These are phyloP conservation scores for Oceanites oceanicus DNA, from an alignment of 2,113 vertebrate genomes.

Conservation along the genomic window DNA sequence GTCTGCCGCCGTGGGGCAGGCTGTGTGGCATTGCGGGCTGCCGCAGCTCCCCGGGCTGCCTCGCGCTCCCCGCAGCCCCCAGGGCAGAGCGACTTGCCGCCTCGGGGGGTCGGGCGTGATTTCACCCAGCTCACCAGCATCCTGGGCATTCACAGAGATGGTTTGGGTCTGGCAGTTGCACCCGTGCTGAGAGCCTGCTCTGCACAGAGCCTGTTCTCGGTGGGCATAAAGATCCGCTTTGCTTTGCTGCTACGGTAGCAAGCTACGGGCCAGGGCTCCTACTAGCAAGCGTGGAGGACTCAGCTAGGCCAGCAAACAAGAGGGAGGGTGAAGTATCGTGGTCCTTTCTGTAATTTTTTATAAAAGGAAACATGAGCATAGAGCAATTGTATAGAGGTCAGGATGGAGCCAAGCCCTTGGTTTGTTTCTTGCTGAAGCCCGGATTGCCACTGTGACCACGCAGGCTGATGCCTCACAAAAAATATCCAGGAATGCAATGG, in stretches of 20 bases:
- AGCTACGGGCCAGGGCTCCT: neutral
- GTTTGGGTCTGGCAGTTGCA: neutral
- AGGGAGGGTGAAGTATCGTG: rapidly evolving
- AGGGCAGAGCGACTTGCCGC: neutral
- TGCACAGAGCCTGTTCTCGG: neutral
- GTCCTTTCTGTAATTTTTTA: neutral
- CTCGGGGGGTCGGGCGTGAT: rapidly evolving
- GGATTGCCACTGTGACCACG: neutral
- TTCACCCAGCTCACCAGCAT: neutral
- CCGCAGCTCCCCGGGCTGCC: neutral
- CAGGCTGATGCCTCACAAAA: neutral
- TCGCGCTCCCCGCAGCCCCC: neutral
- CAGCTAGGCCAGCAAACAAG: neutral
- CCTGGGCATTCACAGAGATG: neutral
- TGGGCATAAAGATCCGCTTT: neutral
- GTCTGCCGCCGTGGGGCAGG: neutral
- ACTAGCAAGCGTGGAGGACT: rapidly evolving
- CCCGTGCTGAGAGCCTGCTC: neutral
- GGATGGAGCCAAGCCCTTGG: neutral
- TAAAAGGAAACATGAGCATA: neutral
- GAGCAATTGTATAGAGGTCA: rapidly evolving
- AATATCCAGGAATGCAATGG: neutral
- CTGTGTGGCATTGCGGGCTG: neutral
- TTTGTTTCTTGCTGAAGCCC: neutral
- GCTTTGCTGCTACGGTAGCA: neutral